A percentile compares a stretch with the other conserved stretches of the same genome.
Evolutionary conservation across 2,797 vertebrate species (phyloP).

Genomic region (Urocyon cinereoargenteus): DNA sequence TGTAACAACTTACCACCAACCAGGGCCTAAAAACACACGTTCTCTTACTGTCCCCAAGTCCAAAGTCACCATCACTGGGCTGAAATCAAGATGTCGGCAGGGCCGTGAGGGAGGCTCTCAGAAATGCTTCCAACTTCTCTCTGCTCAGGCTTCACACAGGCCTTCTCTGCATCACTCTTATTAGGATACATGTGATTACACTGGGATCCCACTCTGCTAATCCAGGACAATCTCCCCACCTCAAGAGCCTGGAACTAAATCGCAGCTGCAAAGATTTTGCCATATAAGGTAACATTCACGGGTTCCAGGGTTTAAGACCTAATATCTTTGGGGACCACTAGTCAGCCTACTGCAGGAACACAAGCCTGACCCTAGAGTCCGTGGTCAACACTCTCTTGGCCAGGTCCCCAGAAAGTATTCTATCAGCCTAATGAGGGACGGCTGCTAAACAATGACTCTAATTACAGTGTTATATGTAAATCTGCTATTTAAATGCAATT

Average conservation of each 20-base stretch:
- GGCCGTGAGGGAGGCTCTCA: background rate
- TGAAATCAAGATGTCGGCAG: background rate
- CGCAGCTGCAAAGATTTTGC: background rate
- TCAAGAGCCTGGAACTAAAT: background rate
- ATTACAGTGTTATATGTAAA: background rate
- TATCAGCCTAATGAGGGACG: background rate
- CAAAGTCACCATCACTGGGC: background rate
- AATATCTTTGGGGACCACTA: background rate
- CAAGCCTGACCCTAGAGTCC: background rate
- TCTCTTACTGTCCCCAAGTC: background rate
- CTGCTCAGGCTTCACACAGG: background rate
- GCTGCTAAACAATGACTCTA: background rate
- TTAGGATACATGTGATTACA: background rate
- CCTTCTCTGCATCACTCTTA: background rate
- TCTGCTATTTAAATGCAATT: constrained; percentile 3
- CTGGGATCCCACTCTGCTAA: background rate
- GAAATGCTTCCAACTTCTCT: background rate
- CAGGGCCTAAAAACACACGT: background rate
- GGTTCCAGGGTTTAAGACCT: background rate
- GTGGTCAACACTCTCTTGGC: background rate
- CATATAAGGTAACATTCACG: background rate
- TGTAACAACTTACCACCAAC: background rate
- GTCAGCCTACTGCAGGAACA: background rate
- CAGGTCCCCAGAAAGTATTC: background rate
- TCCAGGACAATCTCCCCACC: background rate